Base-by-base conservation (phyloP, 1,140 invertebrate genomes). In the Ericerus pela region DNA sequence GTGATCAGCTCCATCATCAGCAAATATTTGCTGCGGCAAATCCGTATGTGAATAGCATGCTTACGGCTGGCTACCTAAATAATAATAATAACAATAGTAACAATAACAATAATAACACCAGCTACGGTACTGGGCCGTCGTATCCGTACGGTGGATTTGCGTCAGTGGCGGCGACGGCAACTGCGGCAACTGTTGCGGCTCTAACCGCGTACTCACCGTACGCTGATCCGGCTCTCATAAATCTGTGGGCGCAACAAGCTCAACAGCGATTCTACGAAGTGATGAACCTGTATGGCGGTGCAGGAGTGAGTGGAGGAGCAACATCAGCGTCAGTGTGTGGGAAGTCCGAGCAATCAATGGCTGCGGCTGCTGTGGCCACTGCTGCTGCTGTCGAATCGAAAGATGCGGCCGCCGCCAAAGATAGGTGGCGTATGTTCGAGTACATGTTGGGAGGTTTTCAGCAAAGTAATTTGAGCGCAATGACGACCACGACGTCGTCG, bases 41-140 rank as follows among this genome's bases (percentile, higher is more conserved):
- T 1, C 69, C 78, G 62, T 79, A 79, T 64, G 74, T 79, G 74
- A 77, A 75, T 61, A 76, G 75, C 30, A 27, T 58, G 57, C 24
- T 43, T 30, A 30, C 43, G 6, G 41, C 16, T 22, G 16, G 20
- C 10, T 24, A 22, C 4, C 16, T 22, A 5, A 47, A 24, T 47
- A 47, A 47, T 47, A 22, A 47, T 24, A n/a, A n/a, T n/a, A n/a
- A n/a, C n/a, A n/a, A n/a, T n/a, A n/a, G n/a, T n/a, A n/a, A n/a
- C n/a, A n/a, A n/a, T n/a, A n/a, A n/a, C n/a, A n/a, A n/a, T n/a
- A n/a, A n/a, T n/a, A n/a, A 37, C 51, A 47, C 24, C 57, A 55
- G 33, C 54, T 54, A 26, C 38, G 41, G 30, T 30, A 52, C n/a
- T 24, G 38, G 51, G 55, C 58, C 16, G 56, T 36, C 14, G 51